A percentile compares a stretch with the other conserved stretches of the same genome.
Conservation (phyloP, 2,113 vertebrate genomes). For the Cercopithecus mona region DNA sequence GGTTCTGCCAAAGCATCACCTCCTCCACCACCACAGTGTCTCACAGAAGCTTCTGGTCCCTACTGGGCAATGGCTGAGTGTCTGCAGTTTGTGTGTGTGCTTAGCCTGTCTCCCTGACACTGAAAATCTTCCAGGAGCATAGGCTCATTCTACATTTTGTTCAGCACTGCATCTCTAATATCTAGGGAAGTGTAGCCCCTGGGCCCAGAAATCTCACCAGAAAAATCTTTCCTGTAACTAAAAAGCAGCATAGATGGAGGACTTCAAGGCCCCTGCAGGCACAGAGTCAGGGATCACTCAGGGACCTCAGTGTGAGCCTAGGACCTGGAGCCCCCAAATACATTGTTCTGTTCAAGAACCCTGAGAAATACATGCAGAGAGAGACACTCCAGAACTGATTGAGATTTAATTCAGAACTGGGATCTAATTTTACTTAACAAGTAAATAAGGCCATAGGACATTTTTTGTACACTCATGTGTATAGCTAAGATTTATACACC, state of each 20-base stretch:
- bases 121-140: background rate
- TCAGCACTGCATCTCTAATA: too few relatives aligned
- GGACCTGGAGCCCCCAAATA: background rate
- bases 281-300: background rate
- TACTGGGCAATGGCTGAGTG: too few relatives aligned
- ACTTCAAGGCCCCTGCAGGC: background rate
- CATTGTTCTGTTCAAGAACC: too few relatives aligned
- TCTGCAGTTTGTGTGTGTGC: background rate
- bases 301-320: background rate
- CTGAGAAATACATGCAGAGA: too few relatives aligned
- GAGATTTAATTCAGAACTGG: background rate
- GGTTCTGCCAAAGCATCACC: background rate
- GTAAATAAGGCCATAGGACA: background rate
- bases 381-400: background rate
- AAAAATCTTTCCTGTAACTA: background rate
- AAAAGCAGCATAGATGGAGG: too few relatives aligned
- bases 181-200: background rate
- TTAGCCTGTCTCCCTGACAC: background rate
- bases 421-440: background rate
- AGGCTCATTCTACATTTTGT: background rate
- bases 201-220: background rate
- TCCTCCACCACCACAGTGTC: background rate
- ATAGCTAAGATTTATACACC: too few relatives aligned
- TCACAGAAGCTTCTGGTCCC: background rate
- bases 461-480: fast-evolving